phyloP scores from a whole-genome alignment of 2,797 vertebrate species.

The Crenichthys baileyi region DNA sequence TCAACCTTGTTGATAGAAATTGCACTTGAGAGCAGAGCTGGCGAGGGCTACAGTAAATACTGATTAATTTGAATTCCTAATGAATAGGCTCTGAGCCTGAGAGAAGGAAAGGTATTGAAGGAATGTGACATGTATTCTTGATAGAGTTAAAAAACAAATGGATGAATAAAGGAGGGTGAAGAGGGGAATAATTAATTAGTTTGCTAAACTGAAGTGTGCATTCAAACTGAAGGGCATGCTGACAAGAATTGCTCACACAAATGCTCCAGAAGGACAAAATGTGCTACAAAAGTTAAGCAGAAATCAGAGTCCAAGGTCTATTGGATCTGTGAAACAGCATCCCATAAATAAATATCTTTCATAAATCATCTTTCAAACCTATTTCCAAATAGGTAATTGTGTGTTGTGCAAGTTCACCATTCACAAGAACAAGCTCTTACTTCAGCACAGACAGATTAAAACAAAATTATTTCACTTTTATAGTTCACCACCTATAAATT shows the following conservation, averaged over 20 bases:
- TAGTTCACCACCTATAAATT: not conserved
- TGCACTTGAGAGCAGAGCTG: constrained; percentile 77
- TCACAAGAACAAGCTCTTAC: not conserved
- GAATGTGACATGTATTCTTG: constrained; percentile 72
- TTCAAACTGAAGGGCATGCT: constrained; percentile 69
- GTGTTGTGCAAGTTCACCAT: not conserved
- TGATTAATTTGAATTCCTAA: constrained; percentile 79
- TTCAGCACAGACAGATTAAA: not conserved
- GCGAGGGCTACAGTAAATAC: constrained; percentile 76
- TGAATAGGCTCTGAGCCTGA: constrained; percentile 70
- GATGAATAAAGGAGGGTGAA: constrained; percentile 72
- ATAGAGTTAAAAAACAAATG: constrained; percentile 71
- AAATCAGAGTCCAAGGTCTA: constrained; percentile 69
- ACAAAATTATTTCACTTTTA: not conserved
- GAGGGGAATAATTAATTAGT: constrained; percentile 78
- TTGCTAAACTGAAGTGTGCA: constrained; percentile 73
- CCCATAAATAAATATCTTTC: constrained; percentile 19
- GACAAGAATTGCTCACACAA: constrained; percentile 52
- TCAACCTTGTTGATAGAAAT: constrained; percentile 82
- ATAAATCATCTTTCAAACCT: constrained; percentile 12
- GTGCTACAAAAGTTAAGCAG: constrained; percentile 64
- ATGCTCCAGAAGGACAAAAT: constrained; percentile 59
- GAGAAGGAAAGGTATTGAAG: constrained; percentile 72
- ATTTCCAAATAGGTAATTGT: constrained; percentile 23
- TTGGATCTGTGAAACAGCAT: constrained; percentile 43